These are phyloP conservation scores for Penaeus vannamei DNA, from an alignment of 1,140 invertebrate species.

Conservation along the genomic window DNA sequence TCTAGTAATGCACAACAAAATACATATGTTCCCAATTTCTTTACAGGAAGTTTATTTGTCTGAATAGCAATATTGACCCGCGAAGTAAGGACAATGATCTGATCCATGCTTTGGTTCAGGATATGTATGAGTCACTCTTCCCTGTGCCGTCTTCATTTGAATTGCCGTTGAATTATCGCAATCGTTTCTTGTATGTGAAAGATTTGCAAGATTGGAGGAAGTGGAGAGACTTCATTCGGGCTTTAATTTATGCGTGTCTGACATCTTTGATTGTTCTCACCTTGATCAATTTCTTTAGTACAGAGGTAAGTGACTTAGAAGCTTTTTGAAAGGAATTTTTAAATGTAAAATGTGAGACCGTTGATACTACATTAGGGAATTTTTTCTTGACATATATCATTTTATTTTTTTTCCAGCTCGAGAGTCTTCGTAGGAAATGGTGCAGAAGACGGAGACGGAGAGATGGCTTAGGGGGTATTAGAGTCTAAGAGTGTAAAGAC, in stretches of 20 bases:
- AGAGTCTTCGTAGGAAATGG: not conserved
- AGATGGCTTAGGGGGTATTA: not conserved
- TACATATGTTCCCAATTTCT: not conserved
- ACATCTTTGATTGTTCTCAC: slow-evolving; percentile 47
- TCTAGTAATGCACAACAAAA: too few relatives aligned
- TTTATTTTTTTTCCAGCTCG: not conserved
- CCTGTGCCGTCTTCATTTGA: slow-evolving; percentile 84
- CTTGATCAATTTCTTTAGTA: slow-evolving; percentile 51
- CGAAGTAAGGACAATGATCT: slow-evolving; percentile 79
- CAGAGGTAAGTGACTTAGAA: slow-evolving; percentile 39
- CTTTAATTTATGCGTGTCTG: slow-evolving; percentile 53
- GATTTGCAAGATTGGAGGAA: slow-evolving; percentile 79
- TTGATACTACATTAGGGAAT: too few relatives aligned
- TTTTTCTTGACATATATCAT: not conserved
- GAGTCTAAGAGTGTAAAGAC: not conserved
- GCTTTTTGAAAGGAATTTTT: too few relatives aligned
- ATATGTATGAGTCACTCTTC: slow-evolving; percentile 85
- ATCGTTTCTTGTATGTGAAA: slow-evolving; percentile 79
- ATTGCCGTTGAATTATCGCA: slow-evolving; percentile 80
- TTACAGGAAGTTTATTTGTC: slow-evolving; percentile 83
- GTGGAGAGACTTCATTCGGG: slow-evolving; percentile 65
- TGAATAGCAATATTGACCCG: slow-evolving; percentile 85
- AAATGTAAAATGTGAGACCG: too few relatives aligned
- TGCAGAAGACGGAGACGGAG: slow-evolving; percentile 12
- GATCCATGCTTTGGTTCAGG: slow-evolving; percentile 80